These are phyloP conservation scores for Protobothrops flavoviridis DNA, from an alignment of 2,113 vertebrate species.

Conservation along the genomic window DNA sequence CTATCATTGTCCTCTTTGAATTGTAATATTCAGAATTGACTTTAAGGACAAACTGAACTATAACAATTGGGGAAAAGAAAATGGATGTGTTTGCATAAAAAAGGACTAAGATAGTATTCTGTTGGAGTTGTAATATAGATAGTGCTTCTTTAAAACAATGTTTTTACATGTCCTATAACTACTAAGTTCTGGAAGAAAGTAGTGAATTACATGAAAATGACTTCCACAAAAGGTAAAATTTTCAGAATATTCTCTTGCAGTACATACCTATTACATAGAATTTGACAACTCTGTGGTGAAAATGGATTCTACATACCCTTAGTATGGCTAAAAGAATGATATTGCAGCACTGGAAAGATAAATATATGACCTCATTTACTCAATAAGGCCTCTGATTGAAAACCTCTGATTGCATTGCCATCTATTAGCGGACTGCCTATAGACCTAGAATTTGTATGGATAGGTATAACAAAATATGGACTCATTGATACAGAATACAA, in stretches of 20 bases:
- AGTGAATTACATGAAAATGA: background rate
- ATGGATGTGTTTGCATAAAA: background rate
- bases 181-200: background rate
- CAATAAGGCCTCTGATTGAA: background rate
- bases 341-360: background rate
- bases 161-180: background rate
- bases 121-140: background rate
- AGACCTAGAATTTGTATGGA: background rate
- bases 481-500: background rate
- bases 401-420: background rate
- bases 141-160: background rate
- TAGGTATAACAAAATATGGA: background rate
- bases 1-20: background rate
- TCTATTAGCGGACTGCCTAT: background rate
- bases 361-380: background rate
- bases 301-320: background rate
- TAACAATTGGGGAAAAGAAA: background rate
- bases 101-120: background rate
- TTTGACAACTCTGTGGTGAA: background rate
- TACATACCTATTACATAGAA: background rate
- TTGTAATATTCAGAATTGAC: background rate
- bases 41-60: background rate
- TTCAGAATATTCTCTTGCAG: background rate
- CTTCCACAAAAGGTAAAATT: background rate
- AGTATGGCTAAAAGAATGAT: background rate